phyloP scores from a whole-genome alignment of 2,113 vertebrate species.

The Zapus hudsonius region DNA sequence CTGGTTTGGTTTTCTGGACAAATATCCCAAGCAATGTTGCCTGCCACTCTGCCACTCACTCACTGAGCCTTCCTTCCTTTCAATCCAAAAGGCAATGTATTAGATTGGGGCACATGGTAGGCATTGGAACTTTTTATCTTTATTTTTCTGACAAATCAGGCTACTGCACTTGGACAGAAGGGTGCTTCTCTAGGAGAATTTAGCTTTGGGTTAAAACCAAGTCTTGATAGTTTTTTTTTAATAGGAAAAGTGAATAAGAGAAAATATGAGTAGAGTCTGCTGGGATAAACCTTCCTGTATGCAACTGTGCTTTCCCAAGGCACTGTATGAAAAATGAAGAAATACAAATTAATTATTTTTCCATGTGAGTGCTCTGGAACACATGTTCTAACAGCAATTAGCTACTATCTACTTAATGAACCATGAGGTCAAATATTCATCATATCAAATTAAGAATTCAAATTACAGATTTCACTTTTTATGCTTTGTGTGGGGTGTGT shows the following conservation, averaged over 20 bases:
- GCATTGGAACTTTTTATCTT: neutral
- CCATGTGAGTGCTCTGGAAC: neutral
- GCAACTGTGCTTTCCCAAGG: neutral
- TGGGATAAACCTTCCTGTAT: neutral
- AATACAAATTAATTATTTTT: conserved; percentile 17
- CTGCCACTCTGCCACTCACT: neutral
- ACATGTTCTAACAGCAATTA: neutral
- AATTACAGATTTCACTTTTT: neutral
- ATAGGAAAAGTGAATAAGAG: conserved; percentile 25
- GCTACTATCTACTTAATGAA: neutral
- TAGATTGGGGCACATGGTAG: neutral
- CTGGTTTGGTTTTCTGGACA: neutral
- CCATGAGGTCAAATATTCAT: neutral
- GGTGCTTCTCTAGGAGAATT: conserved; percentile 27
- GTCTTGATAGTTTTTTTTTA: neutral
- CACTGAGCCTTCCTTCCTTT: neutral
- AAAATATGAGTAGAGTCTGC: neutral
- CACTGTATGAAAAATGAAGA: neutral
- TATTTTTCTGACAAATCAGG: neutral
- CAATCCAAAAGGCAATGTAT: neutral
- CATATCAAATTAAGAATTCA: conserved; percentile 24
- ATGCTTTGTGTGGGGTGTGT: too few relatives aligned
- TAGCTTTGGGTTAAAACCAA: conserved; percentile 39
- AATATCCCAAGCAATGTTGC: neutral
- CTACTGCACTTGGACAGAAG: neutral